phyloP scores from a whole-genome alignment of 2,113 vertebrate species.

The Pollachius pollachius region DNA sequence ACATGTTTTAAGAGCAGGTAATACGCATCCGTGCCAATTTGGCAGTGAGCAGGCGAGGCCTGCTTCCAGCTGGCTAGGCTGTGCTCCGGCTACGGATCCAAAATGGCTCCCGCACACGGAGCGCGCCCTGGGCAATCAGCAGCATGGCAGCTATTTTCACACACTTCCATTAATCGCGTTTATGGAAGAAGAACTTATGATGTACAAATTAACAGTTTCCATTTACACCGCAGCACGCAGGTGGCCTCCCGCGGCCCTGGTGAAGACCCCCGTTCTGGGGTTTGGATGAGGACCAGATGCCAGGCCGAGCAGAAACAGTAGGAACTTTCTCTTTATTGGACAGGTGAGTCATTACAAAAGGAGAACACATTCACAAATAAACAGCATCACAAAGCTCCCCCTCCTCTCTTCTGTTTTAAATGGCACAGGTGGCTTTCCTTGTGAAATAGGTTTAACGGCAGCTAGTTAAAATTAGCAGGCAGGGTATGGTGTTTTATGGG shows the following conservation, averaged over 20 bases:
- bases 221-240: constrained; percentile 74
- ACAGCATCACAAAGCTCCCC: constrained; percentile 46
- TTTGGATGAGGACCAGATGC: constrained; percentile 73
- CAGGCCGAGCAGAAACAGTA: constrained; percentile 49
- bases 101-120: constrained; percentile 15
- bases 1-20: constrained; percentile 7
- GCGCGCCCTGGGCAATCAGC: constrained; percentile 23
- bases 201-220: constrained; percentile 78
- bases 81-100: constrained; percentile 10
- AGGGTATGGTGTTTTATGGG: neutral
- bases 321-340: constrained; percentile 63
- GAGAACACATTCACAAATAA: constrained; percentile 75
- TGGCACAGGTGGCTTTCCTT: constrained; percentile 37
- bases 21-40: constrained; percentile 13
- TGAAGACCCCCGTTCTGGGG: constrained; percentile 58
- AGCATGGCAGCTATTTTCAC: constrained; percentile 60
- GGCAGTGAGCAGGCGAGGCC: constrained; percentile 6
- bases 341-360: constrained; percentile 72
- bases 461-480: constrained; percentile 20
- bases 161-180: constrained; percentile 64
- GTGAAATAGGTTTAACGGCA: constrained; percentile 26
- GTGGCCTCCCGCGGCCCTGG: constrained; percentile 64
- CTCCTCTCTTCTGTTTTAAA: constrained; percentile 1
- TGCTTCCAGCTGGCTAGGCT: constrained; percentile 34
- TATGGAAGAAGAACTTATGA: constrained; percentile 70